Percentiles rank a stretch among this genome's conserved stretches.
phyloP scores from a whole-genome alignment of 2,888 invertebrate genomes.

The Harmothoe impar region DNA sequence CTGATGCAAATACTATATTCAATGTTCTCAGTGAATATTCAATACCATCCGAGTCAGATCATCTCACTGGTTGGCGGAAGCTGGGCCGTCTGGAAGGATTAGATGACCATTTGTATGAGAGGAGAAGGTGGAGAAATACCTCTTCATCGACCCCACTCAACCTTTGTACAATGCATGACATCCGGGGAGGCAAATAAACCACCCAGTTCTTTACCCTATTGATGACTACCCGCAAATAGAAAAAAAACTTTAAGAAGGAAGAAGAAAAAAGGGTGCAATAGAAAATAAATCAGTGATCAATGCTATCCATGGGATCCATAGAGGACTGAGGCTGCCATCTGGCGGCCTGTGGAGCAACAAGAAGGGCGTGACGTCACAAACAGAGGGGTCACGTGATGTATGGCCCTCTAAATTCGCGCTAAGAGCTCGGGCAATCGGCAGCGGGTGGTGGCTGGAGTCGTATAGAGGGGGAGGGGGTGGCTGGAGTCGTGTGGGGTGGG shows the following conservation, averaged over 20 bases:
- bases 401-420: conserved; percentile 35
- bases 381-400: conserved; percentile 9
- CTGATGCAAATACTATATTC: no score
- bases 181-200: no score
- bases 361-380: not conserved
- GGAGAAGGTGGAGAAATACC: no score
- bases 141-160: no score
- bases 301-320: not conserved
- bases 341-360: not conserved
- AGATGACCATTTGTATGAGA: no score
- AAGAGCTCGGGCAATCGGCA: conserved; percentile 7
- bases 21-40: no score
- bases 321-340: not conserved
- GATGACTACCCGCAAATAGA: not conserved
- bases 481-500: not conserved
- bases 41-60: no score
- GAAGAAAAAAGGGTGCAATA: not conserved
- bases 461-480: not conserved
- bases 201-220: no score
- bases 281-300: not conserved
- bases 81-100: no score
- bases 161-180: no score
- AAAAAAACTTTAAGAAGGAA: not conserved
- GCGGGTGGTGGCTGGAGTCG: not conserved
- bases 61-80: no score